phyloP scores from a whole-genome alignment of 2,113 vertebrate species.

The Albula goreensis region DNA sequence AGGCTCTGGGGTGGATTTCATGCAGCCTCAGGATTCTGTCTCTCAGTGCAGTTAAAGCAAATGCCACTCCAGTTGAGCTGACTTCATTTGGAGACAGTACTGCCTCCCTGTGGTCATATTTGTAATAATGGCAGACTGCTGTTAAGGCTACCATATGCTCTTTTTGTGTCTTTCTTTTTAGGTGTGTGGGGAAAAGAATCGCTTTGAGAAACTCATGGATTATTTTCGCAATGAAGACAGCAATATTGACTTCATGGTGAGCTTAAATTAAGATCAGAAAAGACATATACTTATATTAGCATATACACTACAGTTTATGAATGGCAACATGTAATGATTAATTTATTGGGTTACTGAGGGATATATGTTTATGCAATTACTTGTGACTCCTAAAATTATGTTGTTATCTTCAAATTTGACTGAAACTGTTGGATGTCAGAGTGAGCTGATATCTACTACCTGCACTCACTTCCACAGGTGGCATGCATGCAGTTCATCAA shows the following conservation, averaged over 20 bases:
- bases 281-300: no score
- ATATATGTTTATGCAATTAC: not conserved
- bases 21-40: not conserved
- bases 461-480: conserved; percentile 70
- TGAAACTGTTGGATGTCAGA: no score
- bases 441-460: not conserved
- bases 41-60: not conserved
- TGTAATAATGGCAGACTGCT: not conserved
- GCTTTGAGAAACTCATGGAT: conserved; percentile 88
- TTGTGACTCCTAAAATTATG: no score
- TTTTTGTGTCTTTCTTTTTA: conserved; percentile 28
- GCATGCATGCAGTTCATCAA: conserved; percentile 99
- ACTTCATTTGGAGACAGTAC: not conserved
- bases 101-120: conserved; percentile 8
- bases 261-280: not conserved
- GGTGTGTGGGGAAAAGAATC: conserved; percentile 80
- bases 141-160: not conserved
- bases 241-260: conserved; percentile 97
- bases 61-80: not conserved
- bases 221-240: conserved; percentile 86
- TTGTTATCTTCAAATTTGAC: no score
- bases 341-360: no score
- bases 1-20: not conserved
- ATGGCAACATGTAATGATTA: no score
- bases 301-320: no score